A percentile compares a stretch with the other conserved stretches of the same genome.
Conservation (phyloP, 2,113 vertebrate genomes). For the Nesogale talazaci region DNA sequence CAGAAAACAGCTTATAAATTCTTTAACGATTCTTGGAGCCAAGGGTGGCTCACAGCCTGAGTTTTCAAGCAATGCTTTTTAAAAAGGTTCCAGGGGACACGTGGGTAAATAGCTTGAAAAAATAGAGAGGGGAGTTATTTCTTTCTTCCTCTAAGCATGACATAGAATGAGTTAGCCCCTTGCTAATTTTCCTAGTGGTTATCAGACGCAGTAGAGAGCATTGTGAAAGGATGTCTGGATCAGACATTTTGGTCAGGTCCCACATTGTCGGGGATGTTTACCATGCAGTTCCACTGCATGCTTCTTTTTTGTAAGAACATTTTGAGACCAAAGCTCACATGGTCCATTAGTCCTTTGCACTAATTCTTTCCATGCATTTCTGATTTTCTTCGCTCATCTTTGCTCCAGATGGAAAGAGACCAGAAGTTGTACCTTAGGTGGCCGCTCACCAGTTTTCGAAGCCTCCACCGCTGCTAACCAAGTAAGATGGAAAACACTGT, state of each 20-base stretch:
- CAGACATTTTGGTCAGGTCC: neutral
- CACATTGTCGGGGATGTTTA: slow-evolving; percentile 40
- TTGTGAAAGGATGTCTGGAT: neutral
- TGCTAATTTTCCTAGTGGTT: slow-evolving; percentile 48
- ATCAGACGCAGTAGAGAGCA: slow-evolving; percentile 2
- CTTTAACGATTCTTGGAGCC: slow-evolving; percentile 78
- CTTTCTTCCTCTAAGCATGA: slow-evolving; percentile 52
- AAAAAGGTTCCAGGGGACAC: slow-evolving; percentile 74
- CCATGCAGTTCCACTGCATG: slow-evolving; percentile 19
- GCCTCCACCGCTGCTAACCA: too few relatives aligned
- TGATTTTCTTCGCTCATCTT: too few relatives aligned
- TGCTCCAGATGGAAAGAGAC: too few relatives aligned
- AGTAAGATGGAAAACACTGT: too few relatives aligned
- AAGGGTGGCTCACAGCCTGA: slow-evolving; percentile 70
- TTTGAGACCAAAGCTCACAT: too few relatives aligned
- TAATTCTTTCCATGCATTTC: too few relatives aligned
- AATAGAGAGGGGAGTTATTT: slow-evolving; percentile 58
- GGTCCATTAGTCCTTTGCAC: too few relatives aligned
- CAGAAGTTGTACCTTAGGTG: too few relatives aligned
- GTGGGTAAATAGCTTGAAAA: slow-evolving; percentile 77
- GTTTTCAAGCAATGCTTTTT: slow-evolving; percentile 80
- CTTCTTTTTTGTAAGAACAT: slow-evolving; percentile 15
- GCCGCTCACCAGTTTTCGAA: too few relatives aligned
- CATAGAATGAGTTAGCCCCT: neutral
- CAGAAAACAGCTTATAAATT: slow-evolving; percentile 85